These are phyloP conservation scores for Orthosia gothica DNA, from an alignment of 2,888 invertebrate species.

Conservation along the genomic window DNA sequence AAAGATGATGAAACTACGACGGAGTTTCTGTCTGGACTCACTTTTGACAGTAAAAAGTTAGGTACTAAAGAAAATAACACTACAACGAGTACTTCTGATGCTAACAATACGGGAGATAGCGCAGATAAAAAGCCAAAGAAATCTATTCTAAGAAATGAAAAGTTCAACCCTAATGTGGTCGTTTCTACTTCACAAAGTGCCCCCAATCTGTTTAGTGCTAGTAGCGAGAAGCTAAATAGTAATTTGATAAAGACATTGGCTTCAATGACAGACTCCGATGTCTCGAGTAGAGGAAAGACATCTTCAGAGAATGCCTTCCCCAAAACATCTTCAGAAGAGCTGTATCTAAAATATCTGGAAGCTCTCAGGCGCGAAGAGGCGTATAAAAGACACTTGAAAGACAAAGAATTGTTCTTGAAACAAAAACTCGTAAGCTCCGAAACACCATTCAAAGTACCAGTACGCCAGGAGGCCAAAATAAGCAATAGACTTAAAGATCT, in stretches of 20 bases:
- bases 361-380: slow-evolving; percentile 84
- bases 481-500: slow-evolving; percentile 82
- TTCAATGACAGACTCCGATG: slow-evolving; percentile 84
- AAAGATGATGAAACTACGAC: slow-evolving; percentile 90
- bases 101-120: slow-evolving; percentile 77
- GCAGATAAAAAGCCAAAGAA: slow-evolving; percentile 80
- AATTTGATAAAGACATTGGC: slow-evolving; percentile 71
- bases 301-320: slow-evolving; percentile 78
- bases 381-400: slow-evolving; percentile 84
- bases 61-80: slow-evolving; percentile 73
- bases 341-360: slow-evolving; percentile 85
- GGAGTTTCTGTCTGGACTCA: slow-evolving; percentile 88
- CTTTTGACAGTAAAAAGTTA: slow-evolving; percentile 79
- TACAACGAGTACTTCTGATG: slow-evolving; percentile 87
- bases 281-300: slow-evolving; percentile 80
- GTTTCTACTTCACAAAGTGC: slow-evolving; percentile 88
- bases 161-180: slow-evolving; percentile 82
- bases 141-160: slow-evolving; percentile 85
- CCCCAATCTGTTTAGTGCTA: slow-evolving; percentile 82
- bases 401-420: slow-evolving; percentile 86
- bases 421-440: slow-evolving; percentile 85
- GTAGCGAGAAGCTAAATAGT: slow-evolving; percentile 66
- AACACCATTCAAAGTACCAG: slow-evolving; percentile 73
- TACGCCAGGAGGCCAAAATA: slow-evolving; percentile 71
- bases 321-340: slow-evolving; percentile 85